A percentile compares a stretch with the other conserved stretches of the same genome.
Evolutionary conservation across 2,888 invertebrate genomes (phyloP).

Genomic region (Temnothorax unifasciatus): DNA sequence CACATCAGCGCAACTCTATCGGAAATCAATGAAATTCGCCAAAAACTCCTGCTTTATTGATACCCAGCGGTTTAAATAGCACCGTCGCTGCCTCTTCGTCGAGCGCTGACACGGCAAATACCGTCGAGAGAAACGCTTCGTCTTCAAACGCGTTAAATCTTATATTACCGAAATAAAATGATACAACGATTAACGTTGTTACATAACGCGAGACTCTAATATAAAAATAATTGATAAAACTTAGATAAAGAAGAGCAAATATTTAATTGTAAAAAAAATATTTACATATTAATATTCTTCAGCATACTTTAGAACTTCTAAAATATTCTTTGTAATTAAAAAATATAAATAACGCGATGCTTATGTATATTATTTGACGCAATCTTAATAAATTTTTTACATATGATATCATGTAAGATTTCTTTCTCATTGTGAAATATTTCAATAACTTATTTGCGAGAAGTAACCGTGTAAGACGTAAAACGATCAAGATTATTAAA

Average conservation of each 20-base stretch:
- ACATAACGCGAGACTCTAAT: neutral
- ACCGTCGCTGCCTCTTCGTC: slow-evolving; percentile 67
- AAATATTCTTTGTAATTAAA: neutral
- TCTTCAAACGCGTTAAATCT: slow-evolving; percentile 27
- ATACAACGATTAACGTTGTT: neutral
- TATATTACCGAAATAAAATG: slow-evolving; percentile 13
- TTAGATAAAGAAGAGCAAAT: neutral
- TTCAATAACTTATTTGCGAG: neutral
- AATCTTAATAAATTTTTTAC: neutral
- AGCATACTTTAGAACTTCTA: neutral
- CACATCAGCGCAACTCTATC: slow-evolving; percentile 80
- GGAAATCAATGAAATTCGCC: slow-evolving; percentile 84
- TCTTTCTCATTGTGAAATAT: neutral
- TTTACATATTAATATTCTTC: neutral
- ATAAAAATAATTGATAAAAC: neutral
- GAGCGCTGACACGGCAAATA: slow-evolving; percentile 26
- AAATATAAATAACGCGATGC: neutral
- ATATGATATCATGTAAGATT: neutral
- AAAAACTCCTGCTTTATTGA: slow-evolving; percentile 83
- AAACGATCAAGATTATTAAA: neutral
- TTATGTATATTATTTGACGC: neutral
- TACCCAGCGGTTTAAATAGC: slow-evolving; percentile 82
- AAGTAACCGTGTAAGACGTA: neutral
- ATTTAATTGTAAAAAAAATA: neutral
- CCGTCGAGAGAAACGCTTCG: slow-evolving; percentile 8